phyloP scores from a whole-genome alignment of 2,113 vertebrate genomes.

The Lycaon pictus region DNA sequence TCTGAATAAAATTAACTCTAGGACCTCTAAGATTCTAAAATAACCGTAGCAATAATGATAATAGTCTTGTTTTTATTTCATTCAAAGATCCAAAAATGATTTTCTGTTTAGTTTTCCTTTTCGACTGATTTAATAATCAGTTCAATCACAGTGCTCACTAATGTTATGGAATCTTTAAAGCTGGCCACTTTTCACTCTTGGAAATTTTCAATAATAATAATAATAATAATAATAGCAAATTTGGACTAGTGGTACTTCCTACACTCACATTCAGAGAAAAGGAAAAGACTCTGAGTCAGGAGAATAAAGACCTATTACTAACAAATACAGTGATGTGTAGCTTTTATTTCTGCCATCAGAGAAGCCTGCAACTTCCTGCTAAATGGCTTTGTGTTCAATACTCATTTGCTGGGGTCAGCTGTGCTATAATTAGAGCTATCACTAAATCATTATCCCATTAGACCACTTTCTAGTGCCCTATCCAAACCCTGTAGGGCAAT shows the following conservation, averaged over 20 bases:
- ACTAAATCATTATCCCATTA: constrained; percentile 78
- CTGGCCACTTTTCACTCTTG: not conserved
- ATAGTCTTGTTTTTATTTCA: not conserved
- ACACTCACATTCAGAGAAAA: not conserved
- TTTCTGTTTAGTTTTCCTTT: constrained; percentile 54
- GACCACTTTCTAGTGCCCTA: constrained; percentile 52
- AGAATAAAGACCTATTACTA: constrained; percentile 28
- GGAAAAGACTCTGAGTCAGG: not conserved
- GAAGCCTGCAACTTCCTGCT: constrained; percentile 44
- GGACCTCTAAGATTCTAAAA: not conserved
- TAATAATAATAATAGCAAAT: not conserved
- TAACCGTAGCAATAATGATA: not conserved
- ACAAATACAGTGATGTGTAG: constrained; percentile 2
- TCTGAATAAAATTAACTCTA: not conserved
- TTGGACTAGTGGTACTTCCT: not conserved
- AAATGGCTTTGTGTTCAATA: constrained; percentile 73
- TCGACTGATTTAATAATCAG: not conserved
- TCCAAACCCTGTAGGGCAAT: constrained; percentile 43
- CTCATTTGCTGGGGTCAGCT: constrained; percentile 54
- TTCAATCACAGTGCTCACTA: not conserved
- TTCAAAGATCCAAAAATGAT: not conserved
- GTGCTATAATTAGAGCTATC: constrained; percentile 75
- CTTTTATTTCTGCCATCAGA: constrained; percentile 30
- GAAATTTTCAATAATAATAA: not conserved
- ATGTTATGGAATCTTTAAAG: not conserved